Percentiles rank a stretch among this genome's conserved stretches.
Evolutionary conservation across 2,113 vertebrate species (phyloP).

Genomic region (Apistogramma diplotaenia): DNA sequence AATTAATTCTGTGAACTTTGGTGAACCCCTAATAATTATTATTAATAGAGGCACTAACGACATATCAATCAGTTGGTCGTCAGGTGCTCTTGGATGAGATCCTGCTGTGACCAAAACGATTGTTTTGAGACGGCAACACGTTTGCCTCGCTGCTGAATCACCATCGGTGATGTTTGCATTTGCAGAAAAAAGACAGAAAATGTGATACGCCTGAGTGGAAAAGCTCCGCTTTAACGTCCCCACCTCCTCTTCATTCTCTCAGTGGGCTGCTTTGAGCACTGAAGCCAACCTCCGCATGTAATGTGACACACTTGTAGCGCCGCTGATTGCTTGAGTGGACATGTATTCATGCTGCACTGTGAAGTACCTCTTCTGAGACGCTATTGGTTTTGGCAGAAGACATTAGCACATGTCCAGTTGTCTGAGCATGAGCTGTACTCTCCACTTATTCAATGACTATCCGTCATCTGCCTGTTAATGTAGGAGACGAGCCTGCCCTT

Average conservation of each 20-base stretch:
- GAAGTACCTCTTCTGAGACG: constrained; percentile 1
- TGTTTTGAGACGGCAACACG: neutral
- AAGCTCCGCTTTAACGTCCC: neutral
- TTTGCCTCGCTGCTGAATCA: neutral
- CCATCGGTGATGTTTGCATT: neutral
- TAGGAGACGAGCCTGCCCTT: neutral
- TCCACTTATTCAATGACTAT: neutral
- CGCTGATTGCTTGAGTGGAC: constrained; percentile 44
- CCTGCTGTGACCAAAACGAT: neutral
- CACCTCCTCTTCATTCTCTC: neutral
- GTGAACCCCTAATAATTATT: too few relatives aligned
- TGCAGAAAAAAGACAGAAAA: neutral
- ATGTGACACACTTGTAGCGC: neutral
- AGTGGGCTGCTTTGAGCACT: neutral
- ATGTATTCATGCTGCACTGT: neutral
- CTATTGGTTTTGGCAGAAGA: neutral
- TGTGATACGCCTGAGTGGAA: neutral
- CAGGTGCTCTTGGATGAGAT: neutral
- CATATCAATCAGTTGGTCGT: neutral
- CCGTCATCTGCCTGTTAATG: neutral
- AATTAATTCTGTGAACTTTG: too few relatives aligned
- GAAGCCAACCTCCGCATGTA: neutral
- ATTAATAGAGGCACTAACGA: too few relatives aligned
- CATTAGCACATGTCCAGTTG: neutral
- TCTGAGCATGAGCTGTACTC: neutral